A percentile compares a stretch with the other conserved stretches of the same genome.
Conservation (phyloP, 1,140 invertebrate genomes). For the Pomacea maculata region DNA sequence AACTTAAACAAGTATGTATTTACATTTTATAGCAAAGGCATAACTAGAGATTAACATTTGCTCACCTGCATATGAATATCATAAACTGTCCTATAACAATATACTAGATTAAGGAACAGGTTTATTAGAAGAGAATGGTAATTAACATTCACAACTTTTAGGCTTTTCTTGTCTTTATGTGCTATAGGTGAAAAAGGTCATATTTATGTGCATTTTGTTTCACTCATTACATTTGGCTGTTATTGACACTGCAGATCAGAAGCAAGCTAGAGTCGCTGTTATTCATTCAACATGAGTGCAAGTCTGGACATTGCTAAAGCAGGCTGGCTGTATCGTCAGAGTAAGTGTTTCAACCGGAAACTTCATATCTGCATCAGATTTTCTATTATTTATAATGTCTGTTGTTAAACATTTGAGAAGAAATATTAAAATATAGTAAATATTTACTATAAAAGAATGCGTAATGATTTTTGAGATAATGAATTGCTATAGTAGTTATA, state of each 20-base stretch:
- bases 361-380: background rate
- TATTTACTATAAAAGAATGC: background rate
- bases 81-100: no score
- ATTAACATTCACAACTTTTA: background rate
- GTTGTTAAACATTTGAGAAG: background rate
- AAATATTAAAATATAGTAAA: background rate
- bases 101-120: no score
- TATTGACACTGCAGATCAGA: no score
- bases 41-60: no score
- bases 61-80: no score
- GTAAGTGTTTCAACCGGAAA: constrained; percentile 26
- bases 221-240: background rate
- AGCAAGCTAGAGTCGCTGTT: no score
- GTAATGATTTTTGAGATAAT: background rate
- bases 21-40: no score
- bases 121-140: background rate
- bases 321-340: constrained; percentile 48
- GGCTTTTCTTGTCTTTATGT: no score
- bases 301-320: constrained; percentile 47
- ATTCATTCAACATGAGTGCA: constrained; percentile 10
- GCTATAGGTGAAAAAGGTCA: background rate
- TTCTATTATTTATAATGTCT: background rate
- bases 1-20: no score
- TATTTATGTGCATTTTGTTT: background rate
- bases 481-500: background rate